These are phyloP conservation scores for Notamacropus eugenii DNA, from an alignment of 2,797 vertebrate genomes.

Conservation along the genomic window DNA sequence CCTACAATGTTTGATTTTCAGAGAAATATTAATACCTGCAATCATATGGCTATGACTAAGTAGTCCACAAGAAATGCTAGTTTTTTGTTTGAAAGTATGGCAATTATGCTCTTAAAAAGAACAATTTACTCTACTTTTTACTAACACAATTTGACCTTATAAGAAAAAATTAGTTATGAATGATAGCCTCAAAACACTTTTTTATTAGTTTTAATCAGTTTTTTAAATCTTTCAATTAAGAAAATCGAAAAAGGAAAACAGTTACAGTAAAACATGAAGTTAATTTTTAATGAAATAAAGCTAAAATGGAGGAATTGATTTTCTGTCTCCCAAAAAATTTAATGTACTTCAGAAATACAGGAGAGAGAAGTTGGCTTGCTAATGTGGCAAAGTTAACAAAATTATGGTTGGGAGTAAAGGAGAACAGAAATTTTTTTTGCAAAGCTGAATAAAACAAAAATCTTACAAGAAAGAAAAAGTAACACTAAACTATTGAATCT, in stretches of 20 bases:
- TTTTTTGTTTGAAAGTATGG: constrained; percentile 10
- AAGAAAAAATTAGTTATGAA: constrained; percentile 5
- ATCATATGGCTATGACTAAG: too few relatives aligned
- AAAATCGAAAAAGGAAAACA: constrained; percentile 33
- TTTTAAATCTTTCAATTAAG: constrained; percentile 13
- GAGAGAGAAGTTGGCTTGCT: background rate
- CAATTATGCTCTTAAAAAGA: constrained; percentile 44
- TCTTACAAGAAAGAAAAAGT: background rate
- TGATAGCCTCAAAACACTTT: background rate
- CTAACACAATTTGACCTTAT: constrained; percentile 7
- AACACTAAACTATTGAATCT: constrained; percentile 22
- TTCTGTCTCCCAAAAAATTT: constrained; percentile 37
- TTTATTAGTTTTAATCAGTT: constrained; percentile 1
- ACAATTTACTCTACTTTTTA: constrained; percentile 11
- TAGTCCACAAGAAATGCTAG: constrained; percentile 30
- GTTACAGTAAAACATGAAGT: constrained; percentile 15
- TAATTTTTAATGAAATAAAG: background rate
- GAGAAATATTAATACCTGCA: too few relatives aligned
- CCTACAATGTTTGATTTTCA: too few relatives aligned
- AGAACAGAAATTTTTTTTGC: background rate
- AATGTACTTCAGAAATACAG: background rate
- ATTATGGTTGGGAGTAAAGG: background rate
- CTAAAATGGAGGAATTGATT: constrained; percentile 18
- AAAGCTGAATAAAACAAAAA: constrained; percentile 39
- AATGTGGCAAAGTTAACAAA: constrained; percentile 5